Conservation (phyloP, 2,113 vertebrate genomes). For the Myrmophylax atrothorax region DNA sequence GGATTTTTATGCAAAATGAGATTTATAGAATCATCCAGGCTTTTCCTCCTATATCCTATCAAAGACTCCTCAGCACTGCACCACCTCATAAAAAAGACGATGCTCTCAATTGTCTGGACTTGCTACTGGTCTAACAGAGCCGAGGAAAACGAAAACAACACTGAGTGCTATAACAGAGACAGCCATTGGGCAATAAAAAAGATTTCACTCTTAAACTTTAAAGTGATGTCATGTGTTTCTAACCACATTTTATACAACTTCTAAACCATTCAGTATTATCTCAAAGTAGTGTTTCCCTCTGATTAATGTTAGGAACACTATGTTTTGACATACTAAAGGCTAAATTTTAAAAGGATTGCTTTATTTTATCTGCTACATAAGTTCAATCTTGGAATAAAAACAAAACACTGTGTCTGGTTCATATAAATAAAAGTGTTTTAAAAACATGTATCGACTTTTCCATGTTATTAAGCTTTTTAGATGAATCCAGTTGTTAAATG, state of each 20-base stretch:
- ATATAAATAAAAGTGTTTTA: slow-evolving; percentile 53
- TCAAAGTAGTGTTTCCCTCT: neutral
- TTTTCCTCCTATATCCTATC: neutral
- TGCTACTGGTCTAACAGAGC: neutral
- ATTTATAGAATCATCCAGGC: neutral
- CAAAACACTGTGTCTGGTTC: neutral
- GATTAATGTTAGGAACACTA: neutral
- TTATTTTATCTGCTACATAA: neutral
- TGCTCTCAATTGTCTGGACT: neutral
- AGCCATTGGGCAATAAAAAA: neutral
- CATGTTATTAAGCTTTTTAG: slow-evolving; percentile 56
- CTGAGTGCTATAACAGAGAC: neutral
- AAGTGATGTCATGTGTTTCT: neutral
- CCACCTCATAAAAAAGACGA: neutral
- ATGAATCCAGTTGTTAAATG: slow-evolving; percentile 55
- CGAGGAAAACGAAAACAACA: neutral
- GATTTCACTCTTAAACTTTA: neutral
- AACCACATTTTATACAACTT: neutral
- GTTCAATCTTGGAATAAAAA: neutral
- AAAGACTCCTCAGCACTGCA: neutral
- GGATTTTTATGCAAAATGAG: neutral
- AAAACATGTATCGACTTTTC: slow-evolving; percentile 55
- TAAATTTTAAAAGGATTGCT: neutral
- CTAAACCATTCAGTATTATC: neutral
- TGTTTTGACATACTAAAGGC: neutral